Evolutionary conservation across 2,888 invertebrate species (phyloP).

Genomic region (Nectonema munidae): DNA sequence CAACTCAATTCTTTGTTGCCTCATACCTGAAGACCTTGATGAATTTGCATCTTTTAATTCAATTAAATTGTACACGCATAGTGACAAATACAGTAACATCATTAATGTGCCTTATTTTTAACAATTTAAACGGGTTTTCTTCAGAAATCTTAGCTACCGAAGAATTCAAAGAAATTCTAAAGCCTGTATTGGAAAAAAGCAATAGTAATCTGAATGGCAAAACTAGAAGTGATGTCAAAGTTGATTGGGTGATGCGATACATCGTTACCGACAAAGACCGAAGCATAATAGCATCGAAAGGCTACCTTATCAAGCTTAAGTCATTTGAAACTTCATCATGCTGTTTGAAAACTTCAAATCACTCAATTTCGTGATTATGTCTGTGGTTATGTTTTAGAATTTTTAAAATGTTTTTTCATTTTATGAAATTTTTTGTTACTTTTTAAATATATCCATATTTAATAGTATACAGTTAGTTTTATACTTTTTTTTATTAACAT

Average conservation of each 20-base stretch:
- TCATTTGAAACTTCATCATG: no score
- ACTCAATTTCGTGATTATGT: no score
- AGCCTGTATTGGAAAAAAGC: neutral
- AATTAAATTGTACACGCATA: neutral
- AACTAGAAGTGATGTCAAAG: no score
- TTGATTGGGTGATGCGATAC: neutral
- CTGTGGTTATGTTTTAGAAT: no score
- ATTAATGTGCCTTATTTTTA: neutral
- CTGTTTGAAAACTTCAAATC: no score
- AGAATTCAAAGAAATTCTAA: neutral
- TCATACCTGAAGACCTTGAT: constrained; percentile 2
- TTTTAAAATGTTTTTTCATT: no score
- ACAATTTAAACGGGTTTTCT: neutral
- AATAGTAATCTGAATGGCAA: no score
- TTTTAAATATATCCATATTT: no score
- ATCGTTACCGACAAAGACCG: constrained; percentile 1
- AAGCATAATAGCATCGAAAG: neutral
- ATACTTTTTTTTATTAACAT: no score
- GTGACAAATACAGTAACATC: constrained; percentile 9
- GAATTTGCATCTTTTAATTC: constrained; percentile 1
- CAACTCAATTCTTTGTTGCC: neutral
- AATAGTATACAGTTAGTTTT: no score
- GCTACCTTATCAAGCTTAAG: constrained; percentile 9
- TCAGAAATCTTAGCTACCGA: constrained; percentile 1
- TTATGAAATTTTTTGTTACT: no score